Base-by-base conservation (phyloP, 2,797 vertebrate genomes). In the Spinibarbus caldwelli region DNA sequence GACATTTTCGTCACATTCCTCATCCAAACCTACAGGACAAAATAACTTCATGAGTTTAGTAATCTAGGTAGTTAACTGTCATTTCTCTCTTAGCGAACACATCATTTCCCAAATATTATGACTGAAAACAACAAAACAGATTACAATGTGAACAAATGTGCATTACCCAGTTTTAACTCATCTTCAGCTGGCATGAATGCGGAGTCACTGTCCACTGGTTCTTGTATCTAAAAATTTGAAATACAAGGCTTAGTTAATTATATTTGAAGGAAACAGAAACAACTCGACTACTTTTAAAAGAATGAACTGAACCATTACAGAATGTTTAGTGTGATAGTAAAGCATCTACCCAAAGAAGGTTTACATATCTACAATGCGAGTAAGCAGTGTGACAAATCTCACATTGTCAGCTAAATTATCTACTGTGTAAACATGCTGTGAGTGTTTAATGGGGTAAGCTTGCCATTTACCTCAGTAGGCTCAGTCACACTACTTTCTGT, bases 401-500 rank as follows among this genome's bases (percentile, higher is more conserved):
- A 2, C 6, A 41, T 4, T 5, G 45, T 41, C 12, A 73, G 29
- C 26, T 15, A n/a, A 54, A 41, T 29, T 29, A 41, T 59, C 8
- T 78, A 57, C 34, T 5, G 31, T 8, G 11, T 5, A n/a, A 34
- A 49, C 21, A 57, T 36, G 6, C 14, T 14, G 1, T 1, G 12
- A 2, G 11, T 9, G 17, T 38, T 57, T 31, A 72, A 72, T 19
- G 4, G 6, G 41, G 17, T 21, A 1, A 73, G n/a, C n/a, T n/a
- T n/a, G n/a, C 52, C 23, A 2, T 3, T 23, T 89, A 92, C 94
- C 92, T 93, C 70, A 68, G 82, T 19, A 31, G 85, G 43, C 45
- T 87, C 85, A 31, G 26, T 15, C 36, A 84, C 67, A 43, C 17
- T 81, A 29, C 68, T 72, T 70, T 85, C 64, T 54, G 72, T 17